These are phyloP conservation scores for Lophius piscatorius DNA, from an alignment of 2,113 vertebrate species.

Conservation along the genomic window DNA sequence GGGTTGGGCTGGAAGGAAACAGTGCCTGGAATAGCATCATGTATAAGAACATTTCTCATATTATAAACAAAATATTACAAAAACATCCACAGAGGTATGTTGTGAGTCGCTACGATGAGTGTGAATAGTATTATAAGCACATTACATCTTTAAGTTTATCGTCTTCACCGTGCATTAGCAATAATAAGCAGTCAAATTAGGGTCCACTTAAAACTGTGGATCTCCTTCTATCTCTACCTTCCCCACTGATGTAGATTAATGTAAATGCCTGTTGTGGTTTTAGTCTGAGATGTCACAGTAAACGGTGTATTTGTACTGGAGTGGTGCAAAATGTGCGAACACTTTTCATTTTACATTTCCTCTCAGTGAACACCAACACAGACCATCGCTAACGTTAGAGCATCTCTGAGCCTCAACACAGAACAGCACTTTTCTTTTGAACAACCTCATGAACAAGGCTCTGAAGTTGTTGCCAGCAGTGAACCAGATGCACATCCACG, in stretches of 20 bases:
- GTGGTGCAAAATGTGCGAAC: conserved; percentile 26
- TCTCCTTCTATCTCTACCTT: conserved; percentile 52
- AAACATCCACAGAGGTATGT: conserved; percentile 41
- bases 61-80: conserved; percentile 16
- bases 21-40: conserved; percentile 12
- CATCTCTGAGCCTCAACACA: conserved; percentile 59
- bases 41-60: conserved; percentile 13
- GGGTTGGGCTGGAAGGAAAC: conserved; percentile 55
- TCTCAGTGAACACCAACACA: conserved; percentile 42
- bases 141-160: conserved; percentile 43
- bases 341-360: conserved; percentile 4
- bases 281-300: conserved; percentile 47
- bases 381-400: conserved; percentile 5
- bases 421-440: conserved; percentile 42
- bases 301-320: conserved; percentile 33
- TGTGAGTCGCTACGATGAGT: conserved; percentile 20
- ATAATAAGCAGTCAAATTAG: conserved; percentile 56
- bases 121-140: conserved; percentile 60
- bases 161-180: conserved; percentile 67
- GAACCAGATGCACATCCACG: background rate
- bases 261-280: conserved; percentile 64
- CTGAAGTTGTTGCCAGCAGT: conserved; percentile 6
- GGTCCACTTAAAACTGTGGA: conserved; percentile 32
- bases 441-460: conserved; percentile 9
- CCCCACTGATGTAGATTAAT: conserved; percentile 63